phyloP scores from a whole-genome alignment of 2,888 invertebrate species.

The Noctuana brunneofusca region DNA sequence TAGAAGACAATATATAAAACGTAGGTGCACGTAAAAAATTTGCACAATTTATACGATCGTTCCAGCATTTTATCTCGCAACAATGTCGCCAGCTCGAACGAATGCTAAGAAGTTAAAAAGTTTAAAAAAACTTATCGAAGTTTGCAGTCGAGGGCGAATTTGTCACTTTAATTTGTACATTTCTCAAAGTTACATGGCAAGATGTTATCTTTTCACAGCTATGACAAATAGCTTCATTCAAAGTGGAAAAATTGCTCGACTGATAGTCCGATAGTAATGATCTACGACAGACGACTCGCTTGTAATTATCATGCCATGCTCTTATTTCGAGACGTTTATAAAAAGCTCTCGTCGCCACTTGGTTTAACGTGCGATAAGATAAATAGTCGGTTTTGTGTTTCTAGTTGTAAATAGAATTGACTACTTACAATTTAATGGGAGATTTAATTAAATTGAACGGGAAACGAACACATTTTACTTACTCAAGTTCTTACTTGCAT shows the following conservation, averaged over 20 bases:
- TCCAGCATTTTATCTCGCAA: constrained; percentile 10
- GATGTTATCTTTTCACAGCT: constrained; percentile 24
- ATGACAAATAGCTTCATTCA: constrained; percentile 31
- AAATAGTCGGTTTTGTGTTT: constrained; percentile 1
- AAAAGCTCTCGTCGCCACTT: neutral
- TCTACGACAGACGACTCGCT: constrained; percentile 13
- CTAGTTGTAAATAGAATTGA: neutral
- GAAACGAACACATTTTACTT: too few species aligned
- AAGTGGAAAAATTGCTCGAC: constrained; percentile 32
- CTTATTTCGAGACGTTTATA: constrained; percentile 16
- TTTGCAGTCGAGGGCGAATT: constrained; percentile 21
- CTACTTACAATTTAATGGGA: neutral
- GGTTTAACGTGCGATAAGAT: neutral
- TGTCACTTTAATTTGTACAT: constrained; percentile 26
- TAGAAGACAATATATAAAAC: neutral
- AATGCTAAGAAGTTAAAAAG: constrained; percentile 15
- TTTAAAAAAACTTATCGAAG: constrained; percentile 23
- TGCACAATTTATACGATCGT: neutral
- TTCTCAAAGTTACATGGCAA: constrained; percentile 21
- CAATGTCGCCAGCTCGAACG: constrained; percentile 2
- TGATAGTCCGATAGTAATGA: constrained; percentile 27
- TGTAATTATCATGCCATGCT: constrained; percentile 17
- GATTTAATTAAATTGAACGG: too few species aligned
- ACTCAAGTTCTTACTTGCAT: too few species aligned
- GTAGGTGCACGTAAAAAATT: neutral